phyloP scores from a whole-genome alignment of 2,888 invertebrate genomes.

The Hydraecia micacea region DNA sequence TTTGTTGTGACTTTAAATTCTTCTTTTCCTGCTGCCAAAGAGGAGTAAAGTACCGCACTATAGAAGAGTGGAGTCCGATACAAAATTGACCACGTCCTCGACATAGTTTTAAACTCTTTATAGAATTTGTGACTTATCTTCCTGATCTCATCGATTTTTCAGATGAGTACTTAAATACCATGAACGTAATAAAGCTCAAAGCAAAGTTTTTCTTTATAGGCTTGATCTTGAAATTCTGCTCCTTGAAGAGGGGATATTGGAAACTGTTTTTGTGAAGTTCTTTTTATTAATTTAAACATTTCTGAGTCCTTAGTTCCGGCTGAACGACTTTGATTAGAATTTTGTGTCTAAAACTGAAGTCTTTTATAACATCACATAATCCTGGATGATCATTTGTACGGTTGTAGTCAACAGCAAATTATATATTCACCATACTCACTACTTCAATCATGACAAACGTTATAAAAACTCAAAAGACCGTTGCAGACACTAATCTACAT shows the following conservation, averaged over 20 bases:
- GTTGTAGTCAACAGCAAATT: background rate
- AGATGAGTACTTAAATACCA: constrained; percentile 7
- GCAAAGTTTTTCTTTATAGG: constrained; percentile 4
- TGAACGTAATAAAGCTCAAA: constrained; percentile 23
- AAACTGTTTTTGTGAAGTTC: constrained; percentile 10
- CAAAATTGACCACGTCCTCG: background rate
- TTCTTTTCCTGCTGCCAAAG: background rate
- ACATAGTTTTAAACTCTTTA: constrained; percentile 23
- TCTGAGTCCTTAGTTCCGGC: background rate
- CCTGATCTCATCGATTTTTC: constrained; percentile 25
- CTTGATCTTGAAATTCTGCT: constrained; percentile 33
- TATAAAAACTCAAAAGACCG: background rate
- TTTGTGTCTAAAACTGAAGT: background rate
- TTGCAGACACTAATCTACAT: background rate
- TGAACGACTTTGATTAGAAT: constrained; percentile 1
- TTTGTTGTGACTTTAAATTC: too few relatives aligned
- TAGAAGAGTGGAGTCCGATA: background rate
- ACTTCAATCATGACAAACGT: background rate
- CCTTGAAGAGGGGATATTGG: constrained; percentile 21
- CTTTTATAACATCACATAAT: background rate
- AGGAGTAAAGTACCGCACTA: background rate
- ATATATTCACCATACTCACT: background rate
- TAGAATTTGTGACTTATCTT: constrained; percentile 41
- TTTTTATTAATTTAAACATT: constrained; percentile 40
- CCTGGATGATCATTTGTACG: background rate